phyloP scores from a whole-genome alignment of 1,140 invertebrate species.

The Trichomalopsis sarcophagae region DNA sequence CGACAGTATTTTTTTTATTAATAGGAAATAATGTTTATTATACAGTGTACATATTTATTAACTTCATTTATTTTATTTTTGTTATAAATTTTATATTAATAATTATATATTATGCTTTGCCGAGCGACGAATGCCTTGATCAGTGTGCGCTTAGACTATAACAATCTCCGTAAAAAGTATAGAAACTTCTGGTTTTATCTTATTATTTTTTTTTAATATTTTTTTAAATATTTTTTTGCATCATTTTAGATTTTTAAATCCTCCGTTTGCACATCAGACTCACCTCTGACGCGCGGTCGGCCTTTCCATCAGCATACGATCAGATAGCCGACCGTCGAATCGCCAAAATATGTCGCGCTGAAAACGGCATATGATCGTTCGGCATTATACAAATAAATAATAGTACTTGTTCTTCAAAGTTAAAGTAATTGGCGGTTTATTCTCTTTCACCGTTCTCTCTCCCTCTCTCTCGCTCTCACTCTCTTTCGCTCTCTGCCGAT shows the following conservation, averaged over 20 bases:
- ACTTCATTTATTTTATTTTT: slow-evolving; percentile 75
- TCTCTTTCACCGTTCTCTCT: slow-evolving; percentile 31
- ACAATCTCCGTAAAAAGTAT: slow-evolving; percentile 75
- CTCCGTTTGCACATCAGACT: slow-evolving; percentile 46
- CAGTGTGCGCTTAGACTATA: slow-evolving; percentile 74
- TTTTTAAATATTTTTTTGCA: slow-evolving; percentile 66
- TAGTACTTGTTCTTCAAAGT: slow-evolving; percentile 70
- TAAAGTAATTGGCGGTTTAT: slow-evolving; percentile 74
- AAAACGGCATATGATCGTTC: slow-evolving; percentile 66
- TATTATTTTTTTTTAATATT: background rate
- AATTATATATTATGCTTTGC: slow-evolving; percentile 74
- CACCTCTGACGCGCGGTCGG: slow-evolving; percentile 32
- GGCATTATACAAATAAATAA: slow-evolving; percentile 71
- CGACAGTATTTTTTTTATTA: slow-evolving; percentile 65
- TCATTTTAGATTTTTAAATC: slow-evolving; percentile 61
- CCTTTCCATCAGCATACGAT: slow-evolving; percentile 40
- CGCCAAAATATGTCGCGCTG: slow-evolving; percentile 56
- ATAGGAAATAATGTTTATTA: slow-evolving; percentile 76
- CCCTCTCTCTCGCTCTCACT: background rate
- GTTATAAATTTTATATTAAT: slow-evolving; percentile 75
- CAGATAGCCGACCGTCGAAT: slow-evolving; percentile 52
- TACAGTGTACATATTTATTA: slow-evolving; percentile 76
- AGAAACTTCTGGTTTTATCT: slow-evolving; percentile 72
- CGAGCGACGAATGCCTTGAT: slow-evolving; percentile 74
- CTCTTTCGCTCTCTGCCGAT: background rate